phyloP scores from a whole-genome alignment of 2,888 invertebrate species.

The Mystacides longicornis region DNA sequence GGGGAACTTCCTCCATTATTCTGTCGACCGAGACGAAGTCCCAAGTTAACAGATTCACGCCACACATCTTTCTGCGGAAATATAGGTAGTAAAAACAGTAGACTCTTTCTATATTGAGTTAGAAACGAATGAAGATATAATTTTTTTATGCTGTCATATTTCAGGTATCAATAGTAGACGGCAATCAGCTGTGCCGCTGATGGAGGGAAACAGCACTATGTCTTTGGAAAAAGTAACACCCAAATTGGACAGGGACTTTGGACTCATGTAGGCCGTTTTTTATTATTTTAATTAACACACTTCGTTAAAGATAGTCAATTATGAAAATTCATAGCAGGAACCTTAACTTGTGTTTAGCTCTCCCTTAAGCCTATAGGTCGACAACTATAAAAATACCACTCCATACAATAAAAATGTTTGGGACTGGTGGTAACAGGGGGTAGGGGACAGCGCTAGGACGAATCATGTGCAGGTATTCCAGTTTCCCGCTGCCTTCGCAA shows the following conservation, averaged over 20 bases:
- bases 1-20: conserved; percentile 72
- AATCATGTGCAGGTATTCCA: too few relatives aligned
- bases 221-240: conserved; percentile 22
- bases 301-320: too few relatives aligned
- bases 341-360: too few relatives aligned
- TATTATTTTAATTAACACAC: too few relatives aligned
- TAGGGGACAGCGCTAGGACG: too few relatives aligned
- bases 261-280: conserved; percentile 17
- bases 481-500: too few relatives aligned
- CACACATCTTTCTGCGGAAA: conserved; percentile 68
- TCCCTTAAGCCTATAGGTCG: too few relatives aligned
- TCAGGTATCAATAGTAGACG: conserved; percentile 21
- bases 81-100: conserved; percentile 32
- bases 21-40: conserved; percentile 73
- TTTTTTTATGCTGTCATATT: background rate
- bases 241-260: conserved; percentile 16
- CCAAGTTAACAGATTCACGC: conserved; percentile 69
- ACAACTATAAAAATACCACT: too few relatives aligned
- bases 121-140: too few relatives aligned
- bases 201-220: conserved; percentile 18
- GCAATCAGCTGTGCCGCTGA: conserved; percentile 20
- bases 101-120: background rate
- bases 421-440: too few relatives aligned
- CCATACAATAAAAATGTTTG: too few relatives aligned
- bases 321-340: too few relatives aligned